Evolutionary conservation across 2,888 invertebrate genomes (phyloP), one percentile per base, ranked within the genome.

Genomic region (Coleophora flavipennella): DNA sequence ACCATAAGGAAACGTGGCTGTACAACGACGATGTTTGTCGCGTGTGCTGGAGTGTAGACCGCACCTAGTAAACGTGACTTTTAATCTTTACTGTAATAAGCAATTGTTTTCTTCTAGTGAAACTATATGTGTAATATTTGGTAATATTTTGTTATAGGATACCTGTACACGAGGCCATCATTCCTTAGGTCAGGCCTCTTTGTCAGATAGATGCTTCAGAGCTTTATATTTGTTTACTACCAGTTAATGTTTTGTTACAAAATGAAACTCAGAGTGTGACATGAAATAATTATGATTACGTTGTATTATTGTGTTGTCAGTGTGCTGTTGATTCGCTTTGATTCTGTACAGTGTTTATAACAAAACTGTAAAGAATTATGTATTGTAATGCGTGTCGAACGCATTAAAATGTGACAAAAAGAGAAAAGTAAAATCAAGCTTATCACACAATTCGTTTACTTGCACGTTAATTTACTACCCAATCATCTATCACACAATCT

Each of bases 141-240:
- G n/a, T n/a, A 51, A 66, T 75, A 65, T 67, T 81, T 81, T 83
- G 83, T 84, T 84, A 76, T 84, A 84, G 84, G 83, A 70, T 63
- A 72, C 80, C 80, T 70, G 83, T 80, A 68, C 69, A 69, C 81
- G 75, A 79, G 81, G 73, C 77, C 83, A 55, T 77, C 81, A 60
- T 81, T 74, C 58, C 72, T 81, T 83, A 83, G 83, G 83, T 83
- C 77, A 81, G 81, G 75, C 69, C 59, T 51, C 53, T 60, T 67
- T 57, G 55, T 56, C 49, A 51, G 62, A 29, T 11, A 11, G n/a
- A 3, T 11, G 7, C 62, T 65, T 63, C 70, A 71, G 69, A 62
- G 79, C 78, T 78, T 78, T 42, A 51, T 41, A 50, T 40, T 43
- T 53, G 62, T 70, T 74, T 78, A 42, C 51, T 41, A 50, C 41